Conservation (phyloP, 2,888 invertebrate genomes). For the Heteromurus nitidus region DNA sequence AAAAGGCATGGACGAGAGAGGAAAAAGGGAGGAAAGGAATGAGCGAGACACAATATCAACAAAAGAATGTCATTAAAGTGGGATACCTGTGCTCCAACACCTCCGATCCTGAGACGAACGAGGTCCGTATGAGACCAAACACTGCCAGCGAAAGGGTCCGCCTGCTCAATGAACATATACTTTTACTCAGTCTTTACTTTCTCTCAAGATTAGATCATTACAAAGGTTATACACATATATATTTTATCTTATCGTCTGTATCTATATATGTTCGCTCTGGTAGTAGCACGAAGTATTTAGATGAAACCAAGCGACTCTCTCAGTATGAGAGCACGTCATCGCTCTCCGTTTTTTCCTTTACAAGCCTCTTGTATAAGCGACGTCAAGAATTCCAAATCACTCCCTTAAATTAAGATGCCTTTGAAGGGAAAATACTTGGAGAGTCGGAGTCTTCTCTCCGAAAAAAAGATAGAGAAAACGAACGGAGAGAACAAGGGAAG, state of each 20-base stretch:
- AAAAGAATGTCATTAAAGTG: constrained; percentile 64
- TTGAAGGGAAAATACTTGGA: constrained; percentile 33
- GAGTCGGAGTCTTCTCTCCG: constrained; percentile 15
- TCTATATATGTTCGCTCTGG: neutral
- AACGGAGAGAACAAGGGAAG: constrained; percentile 14
- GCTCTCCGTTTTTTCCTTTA: constrained; percentile 22
- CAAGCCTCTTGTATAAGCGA: constrained; percentile 42
- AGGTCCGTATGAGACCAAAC: constrained; percentile 76
- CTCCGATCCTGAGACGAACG: constrained; percentile 75
- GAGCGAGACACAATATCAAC: constrained; percentile 50
- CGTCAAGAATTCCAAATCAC: constrained; percentile 64
- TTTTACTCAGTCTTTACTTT: constrained; percentile 16
- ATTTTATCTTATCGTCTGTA: no score
- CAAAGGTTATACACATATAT: constrained; percentile 1
- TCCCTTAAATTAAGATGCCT: constrained; percentile 60
- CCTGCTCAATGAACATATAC: constrained; percentile 62
- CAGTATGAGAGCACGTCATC: constrained; percentile 20
- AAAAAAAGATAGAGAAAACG: constrained; percentile 17
- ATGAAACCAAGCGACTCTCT: neutral
- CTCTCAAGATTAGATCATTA: neutral
- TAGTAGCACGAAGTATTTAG: neutral
- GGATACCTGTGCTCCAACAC: constrained; percentile 75
- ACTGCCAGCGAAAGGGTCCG: constrained; percentile 73
- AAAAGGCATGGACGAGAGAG: neutral
- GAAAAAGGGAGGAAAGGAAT: constrained; percentile 22